phyloP scores from a whole-genome alignment of 1,140 invertebrate species.

The Chlorops oryzae region DNA sequence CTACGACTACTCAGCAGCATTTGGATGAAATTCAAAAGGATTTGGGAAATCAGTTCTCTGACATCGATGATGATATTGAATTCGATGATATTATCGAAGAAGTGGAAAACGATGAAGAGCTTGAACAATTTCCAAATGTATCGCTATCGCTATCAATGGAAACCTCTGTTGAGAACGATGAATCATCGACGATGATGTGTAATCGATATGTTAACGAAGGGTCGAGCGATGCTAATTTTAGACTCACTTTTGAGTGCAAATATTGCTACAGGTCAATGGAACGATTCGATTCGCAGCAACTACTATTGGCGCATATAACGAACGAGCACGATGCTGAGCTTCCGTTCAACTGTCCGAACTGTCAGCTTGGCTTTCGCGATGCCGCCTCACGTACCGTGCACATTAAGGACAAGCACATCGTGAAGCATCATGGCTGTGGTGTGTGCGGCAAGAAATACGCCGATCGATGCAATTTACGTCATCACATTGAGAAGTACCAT shows the following conservation, averaged over 20 bases:
- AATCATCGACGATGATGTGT: no score
- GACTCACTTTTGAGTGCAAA: constrained; percentile 34
- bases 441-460: constrained; percentile 41
- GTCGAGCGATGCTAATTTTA: no score
- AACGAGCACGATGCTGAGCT: constrained; percentile 28
- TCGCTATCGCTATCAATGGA: no score
- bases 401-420: constrained; percentile 32
- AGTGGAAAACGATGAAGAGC: no score
- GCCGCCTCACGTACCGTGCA: constrained; percentile 41
- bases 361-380: constrained; percentile 32
- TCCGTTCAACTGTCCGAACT: constrained; percentile 40
- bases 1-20: no score
- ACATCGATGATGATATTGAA: no score
- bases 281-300: constrained; percentile 30
- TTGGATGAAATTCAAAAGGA: no score
- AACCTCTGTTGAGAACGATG: no score
- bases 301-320: constrained; percentile 35
- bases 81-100: no score
- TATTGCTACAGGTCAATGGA: constrained; percentile 32
- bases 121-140: no score
- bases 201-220: no score
- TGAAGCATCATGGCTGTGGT: constrained; percentile 31
- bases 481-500: constrained; percentile 41
- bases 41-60: no score
- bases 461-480: constrained; percentile 38